Conservation (phyloP, 2,113 vertebrate species). For the Pteruthius melanotis region DNA sequence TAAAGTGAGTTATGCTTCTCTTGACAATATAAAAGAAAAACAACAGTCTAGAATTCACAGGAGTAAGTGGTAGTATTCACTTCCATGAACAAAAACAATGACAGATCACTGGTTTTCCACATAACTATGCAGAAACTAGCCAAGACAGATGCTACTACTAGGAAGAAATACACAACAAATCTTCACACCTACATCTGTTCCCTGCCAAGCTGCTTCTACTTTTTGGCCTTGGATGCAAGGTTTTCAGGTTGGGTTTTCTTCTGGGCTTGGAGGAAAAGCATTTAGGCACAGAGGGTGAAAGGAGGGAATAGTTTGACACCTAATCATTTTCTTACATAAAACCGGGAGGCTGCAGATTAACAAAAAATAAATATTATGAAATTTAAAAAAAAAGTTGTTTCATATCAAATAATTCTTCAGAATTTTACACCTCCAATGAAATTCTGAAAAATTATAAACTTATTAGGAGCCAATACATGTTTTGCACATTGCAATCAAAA, state of each 20-base stretch:
- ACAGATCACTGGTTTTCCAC: not conserved
- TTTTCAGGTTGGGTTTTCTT: not conserved
- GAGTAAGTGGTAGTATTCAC: not conserved
- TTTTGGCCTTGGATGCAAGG: not conserved
- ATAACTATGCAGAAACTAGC: not conserved
- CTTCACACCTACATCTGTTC: not conserved
- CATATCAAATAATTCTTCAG: not conserved
- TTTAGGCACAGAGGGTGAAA: not conserved
- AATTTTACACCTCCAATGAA: not conserved
- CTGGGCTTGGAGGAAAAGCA: not conserved
- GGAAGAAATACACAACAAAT: not conserved
- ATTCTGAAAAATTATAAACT: not conserved
- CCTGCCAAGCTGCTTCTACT: not conserved
- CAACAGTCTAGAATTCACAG: not conserved
- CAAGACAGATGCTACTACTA: not conserved
- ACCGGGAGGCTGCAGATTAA: not conserved
- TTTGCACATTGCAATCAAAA: not conserved
- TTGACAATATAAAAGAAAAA: not conserved
- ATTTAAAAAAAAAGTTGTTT: not conserved
- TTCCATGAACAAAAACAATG: not conserved
- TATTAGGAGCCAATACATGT: not conserved
- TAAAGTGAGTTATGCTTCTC: not conserved
- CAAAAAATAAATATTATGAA: accelerated
- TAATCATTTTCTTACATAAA: not conserved
- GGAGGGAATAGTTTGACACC: not conserved